Evolutionary conservation across 2,888 invertebrate genomes (phyloP), one percentile per base, ranked within the genome.

Genomic region (Agonopterix subpropinquella): DNA sequence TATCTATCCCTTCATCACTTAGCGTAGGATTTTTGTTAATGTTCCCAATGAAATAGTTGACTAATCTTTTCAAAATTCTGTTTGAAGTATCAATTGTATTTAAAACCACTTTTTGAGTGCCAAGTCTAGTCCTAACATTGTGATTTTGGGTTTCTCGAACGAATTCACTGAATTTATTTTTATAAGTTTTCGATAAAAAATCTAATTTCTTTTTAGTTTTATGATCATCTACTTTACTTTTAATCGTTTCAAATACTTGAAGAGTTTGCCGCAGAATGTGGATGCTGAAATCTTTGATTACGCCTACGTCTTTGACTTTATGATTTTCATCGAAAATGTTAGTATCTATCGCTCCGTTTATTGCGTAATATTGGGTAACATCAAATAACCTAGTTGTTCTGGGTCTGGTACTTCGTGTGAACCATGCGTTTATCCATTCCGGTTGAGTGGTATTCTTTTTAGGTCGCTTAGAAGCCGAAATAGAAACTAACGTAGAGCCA

Each of bases 1-100:
- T 55, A 0, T 53, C 49, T 0, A 49, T 47, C 0, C 41, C 55
- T 8, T 50, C 41, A 11, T 35, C 28, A 45, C 64, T 59, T 0
- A 60, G 36, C 0, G 47, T 39, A 0, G 53, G 56, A 8, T 51
- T 59, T 5, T 48, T 53, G 4, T 61, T 57, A 51, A 70, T 52
- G 18, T 70, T 62, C 0, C 54, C 54, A 0, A 65, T 44, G 39
- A 79, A 50, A 15, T 65, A 63, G 18, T 72, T 70, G 0, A 71
- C 44, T 0, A 80, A 42, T 4, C 74, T 57, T 2, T 53, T 67
- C 7, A 77, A 37, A 2, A 77, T 64, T 4, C 56, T 55, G 45
- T 73, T 67, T 0, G 79, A 79, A 0, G 69, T 69, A 1, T 78
- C 72, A 1, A 80, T 65, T 0, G 67, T 69, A 37, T 81, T 76